Base-by-base conservation (phyloP, 92 coral and sea anemone genomes). In the Porites rus region DNA sequence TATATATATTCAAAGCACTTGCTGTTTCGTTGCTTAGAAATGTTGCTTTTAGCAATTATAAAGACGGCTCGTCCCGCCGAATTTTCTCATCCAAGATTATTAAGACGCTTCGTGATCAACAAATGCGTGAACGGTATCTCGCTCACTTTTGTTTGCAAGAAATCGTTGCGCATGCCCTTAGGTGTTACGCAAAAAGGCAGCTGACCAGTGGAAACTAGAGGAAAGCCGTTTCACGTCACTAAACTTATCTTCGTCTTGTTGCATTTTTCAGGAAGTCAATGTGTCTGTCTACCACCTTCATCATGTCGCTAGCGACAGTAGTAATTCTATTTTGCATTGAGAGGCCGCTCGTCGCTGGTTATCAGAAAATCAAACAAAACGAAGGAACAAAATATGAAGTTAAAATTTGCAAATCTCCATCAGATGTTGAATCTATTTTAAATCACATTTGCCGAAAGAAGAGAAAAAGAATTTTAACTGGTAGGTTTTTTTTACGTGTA, bases 251-350 rank as follows among this genome's bases (percentile, higher is more conserved):
- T 58, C 68, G 11, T 69, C 46, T 20, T 58, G 69, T 70, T 59
- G 7, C 69, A 18, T 81, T 59, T 79, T 81, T 69, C 68, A 81
- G 86, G 86, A 81, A 51, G 86, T n/a, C 22, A n/a, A 21, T 70
- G 19, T 58, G 77, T 46, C 21, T 81, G n/a, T 31, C 77, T 16
- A 28, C 75, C 67, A 68, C 84, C 22, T 16, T 80, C 63, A 56
- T 63, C 11, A 11, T 81, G 56, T 58, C 66, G 13, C 20, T 81
- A 59, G 21, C 71, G 71, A 69, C 69, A 56, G 0, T 70, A 58
- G 54, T 69, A 10, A 43, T 69, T 60, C 65, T 80, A 24, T 53
- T 81, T 70, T 81, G 77, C 65, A 11, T 3, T 21, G 51, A 70
- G 31, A 38, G 24, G 46, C 18, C 86, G 31, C 46, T 69, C 69